Evolutionary conservation across 2,888 invertebrate species (phyloP).

Genomic region (Ormyrus thymus): DNA sequence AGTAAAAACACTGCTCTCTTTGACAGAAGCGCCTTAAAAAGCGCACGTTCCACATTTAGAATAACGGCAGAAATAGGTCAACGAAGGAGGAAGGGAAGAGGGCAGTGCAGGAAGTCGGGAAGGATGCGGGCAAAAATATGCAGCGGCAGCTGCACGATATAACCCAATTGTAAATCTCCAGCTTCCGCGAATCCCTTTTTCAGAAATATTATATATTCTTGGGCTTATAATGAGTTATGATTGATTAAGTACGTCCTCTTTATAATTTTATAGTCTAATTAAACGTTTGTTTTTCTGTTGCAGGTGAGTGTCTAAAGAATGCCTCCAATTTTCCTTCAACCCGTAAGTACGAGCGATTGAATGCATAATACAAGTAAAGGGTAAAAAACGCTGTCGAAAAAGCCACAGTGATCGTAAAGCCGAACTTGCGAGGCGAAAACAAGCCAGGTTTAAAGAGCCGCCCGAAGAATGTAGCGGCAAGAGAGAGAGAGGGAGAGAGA

Average conservation of each 20-base stretch:
- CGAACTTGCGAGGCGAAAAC: too few species aligned
- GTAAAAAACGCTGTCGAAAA: background rate
- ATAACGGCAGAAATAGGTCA: conserved; percentile 1
- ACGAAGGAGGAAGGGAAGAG: background rate
- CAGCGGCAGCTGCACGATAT: too few species aligned
- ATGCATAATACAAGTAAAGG: too few species aligned
- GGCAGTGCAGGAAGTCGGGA: background rate
- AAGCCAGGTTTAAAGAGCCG: too few species aligned
- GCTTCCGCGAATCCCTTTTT: too few species aligned
- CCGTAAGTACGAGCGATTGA: background rate
- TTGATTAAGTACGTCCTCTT: too few species aligned
- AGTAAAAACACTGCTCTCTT: background rate
- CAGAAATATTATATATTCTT: too few species aligned
- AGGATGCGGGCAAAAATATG: too few species aligned
- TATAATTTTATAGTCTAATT: too few species aligned
- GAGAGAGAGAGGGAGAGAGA: background rate
- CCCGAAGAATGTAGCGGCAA: background rate
- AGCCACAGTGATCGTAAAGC: too few species aligned
- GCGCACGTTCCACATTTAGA: background rate
- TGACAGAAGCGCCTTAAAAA: conserved; percentile 11
- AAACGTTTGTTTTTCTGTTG: conserved; percentile 34
- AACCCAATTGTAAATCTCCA: too few species aligned
- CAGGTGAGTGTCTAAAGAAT: conserved; percentile 38
- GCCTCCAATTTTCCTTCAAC: background rate
- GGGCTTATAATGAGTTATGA: too few species aligned